These are phyloP conservation scores for Atlantisia rogersi DNA, from an alignment of 2,113 vertebrate species.

Conservation along the genomic window DNA sequence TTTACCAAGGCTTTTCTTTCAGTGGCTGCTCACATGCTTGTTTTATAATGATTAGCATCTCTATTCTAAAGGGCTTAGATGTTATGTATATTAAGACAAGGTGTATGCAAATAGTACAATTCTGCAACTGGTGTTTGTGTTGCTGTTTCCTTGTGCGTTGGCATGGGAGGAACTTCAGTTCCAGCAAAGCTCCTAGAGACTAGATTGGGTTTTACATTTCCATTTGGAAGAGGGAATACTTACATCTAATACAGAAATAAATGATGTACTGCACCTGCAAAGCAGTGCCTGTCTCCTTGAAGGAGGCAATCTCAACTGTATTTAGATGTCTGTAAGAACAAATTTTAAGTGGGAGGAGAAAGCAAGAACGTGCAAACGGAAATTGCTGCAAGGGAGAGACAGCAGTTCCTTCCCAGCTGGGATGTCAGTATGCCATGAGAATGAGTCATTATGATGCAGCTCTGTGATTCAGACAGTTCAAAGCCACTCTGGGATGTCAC, in stretches of 20 bases:
- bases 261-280: neutral
- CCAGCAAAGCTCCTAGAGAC: neutral
- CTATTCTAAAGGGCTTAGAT: neutral
- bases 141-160: neutral
- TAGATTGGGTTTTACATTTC: neutral
- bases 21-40: neutral
- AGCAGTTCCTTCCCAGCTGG: slow-evolving; percentile 6
- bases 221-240: neutral
- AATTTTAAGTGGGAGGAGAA: neutral
- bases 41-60: neutral
- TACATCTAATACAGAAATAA: neutral
- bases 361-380: neutral
- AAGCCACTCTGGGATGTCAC: slow-evolving; percentile 16
- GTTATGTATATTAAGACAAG: neutral
- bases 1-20: neutral
- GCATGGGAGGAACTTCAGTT: neutral
- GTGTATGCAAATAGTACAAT: neutral
- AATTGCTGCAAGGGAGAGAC: neutral
- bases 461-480: slow-evolving; percentile 37
- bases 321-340: neutral
- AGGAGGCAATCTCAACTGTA: neutral
- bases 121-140: neutral
- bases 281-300: neutral
- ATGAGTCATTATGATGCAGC: slow-evolving; percentile 45
- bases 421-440: neutral